phyloP scores from a whole-genome alignment of 92 coral and sea anemone genomes.

The Epizoanthus stellaris region DNA sequence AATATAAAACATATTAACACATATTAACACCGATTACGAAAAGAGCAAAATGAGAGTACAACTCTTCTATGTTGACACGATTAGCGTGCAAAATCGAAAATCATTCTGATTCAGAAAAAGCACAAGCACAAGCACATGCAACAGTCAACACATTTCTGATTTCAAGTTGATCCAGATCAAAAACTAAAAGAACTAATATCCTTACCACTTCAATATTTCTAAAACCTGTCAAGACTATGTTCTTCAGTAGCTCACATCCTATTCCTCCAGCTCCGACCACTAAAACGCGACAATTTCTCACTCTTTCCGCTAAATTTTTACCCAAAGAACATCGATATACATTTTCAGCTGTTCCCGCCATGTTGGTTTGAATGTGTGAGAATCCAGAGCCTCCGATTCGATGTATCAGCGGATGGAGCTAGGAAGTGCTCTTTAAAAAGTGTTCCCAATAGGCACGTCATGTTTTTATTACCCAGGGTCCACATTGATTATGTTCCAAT shows the following conservation, averaged over 20 bases:
- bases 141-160: too few relatives aligned
- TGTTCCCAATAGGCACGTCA: not conserved
- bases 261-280: slow-evolving; percentile 99
- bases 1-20: too few relatives aligned
- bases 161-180: not conserved
- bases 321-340: slow-evolving; percentile 81
- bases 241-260: slow-evolving; percentile 97
- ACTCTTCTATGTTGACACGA: too few relatives aligned
- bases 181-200: not conserved
- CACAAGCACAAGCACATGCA: not conserved
- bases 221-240: slow-evolving; percentile 93
- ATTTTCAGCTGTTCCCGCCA: slow-evolving; percentile 77
- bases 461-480: not conserved
- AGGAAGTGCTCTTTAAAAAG: not conserved
- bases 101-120: too few relatives aligned
- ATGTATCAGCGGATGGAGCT: slow-evolving; percentile 14
- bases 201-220: slow-evolving; percentile 93
- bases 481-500: not conserved
- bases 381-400: slow-evolving; percentile 57
- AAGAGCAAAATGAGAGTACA: too few relatives aligned
- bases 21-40: too few relatives aligned
- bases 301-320: slow-evolving; percentile 67
- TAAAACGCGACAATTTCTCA: slow-evolving; percentile 72
- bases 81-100: too few relatives aligned
- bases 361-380: slow-evolving; percentile 53